A percentile compares a stretch with the other conserved stretches of the same genome.
phyloP scores from a whole-genome alignment of 2,888 invertebrate genomes.

The Drepanosiphum platanoidis region DNA sequence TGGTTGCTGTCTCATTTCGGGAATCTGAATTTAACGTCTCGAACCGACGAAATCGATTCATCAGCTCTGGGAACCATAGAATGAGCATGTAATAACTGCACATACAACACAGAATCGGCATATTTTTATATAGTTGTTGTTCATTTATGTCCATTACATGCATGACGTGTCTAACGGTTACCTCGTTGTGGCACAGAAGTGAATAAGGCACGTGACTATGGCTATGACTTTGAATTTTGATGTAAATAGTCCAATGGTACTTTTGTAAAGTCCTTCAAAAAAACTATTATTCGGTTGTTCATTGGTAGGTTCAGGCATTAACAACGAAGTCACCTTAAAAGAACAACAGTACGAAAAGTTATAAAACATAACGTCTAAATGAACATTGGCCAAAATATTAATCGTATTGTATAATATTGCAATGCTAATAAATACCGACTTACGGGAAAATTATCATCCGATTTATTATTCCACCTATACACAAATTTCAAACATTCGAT shows the following conservation, averaged over 20 bases:
- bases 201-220: slow-evolving; percentile 6
- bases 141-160: not conserved
- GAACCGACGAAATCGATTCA: slow-evolving; percentile 83
- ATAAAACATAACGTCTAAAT: not conserved
- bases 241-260: not conserved
- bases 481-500: slow-evolving; percentile 71
- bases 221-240: slow-evolving; percentile 2
- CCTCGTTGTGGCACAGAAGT: slow-evolving; percentile 21
- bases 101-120: slow-evolving; percentile 61
- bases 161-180: not conserved
- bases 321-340: not conserved
- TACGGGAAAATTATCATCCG: slow-evolving; percentile 6
- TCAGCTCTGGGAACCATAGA: slow-evolving; percentile 92
- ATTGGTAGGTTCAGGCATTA: not conserved
- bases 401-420: not conserved
- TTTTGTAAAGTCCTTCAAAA: not conserved
- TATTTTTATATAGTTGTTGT: not conserved
- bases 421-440: not conserved
- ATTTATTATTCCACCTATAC: not conserved
- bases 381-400: not conserved
- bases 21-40: slow-evolving; percentile 75
- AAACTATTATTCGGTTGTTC: not conserved
- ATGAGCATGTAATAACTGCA: slow-evolving; percentile 87
- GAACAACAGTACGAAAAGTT: not conserved
- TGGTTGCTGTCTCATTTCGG: slow-evolving; percentile 74